Conservation (phyloP, 2,888 invertebrate species). For the Cryptus viduatorius region DNA sequence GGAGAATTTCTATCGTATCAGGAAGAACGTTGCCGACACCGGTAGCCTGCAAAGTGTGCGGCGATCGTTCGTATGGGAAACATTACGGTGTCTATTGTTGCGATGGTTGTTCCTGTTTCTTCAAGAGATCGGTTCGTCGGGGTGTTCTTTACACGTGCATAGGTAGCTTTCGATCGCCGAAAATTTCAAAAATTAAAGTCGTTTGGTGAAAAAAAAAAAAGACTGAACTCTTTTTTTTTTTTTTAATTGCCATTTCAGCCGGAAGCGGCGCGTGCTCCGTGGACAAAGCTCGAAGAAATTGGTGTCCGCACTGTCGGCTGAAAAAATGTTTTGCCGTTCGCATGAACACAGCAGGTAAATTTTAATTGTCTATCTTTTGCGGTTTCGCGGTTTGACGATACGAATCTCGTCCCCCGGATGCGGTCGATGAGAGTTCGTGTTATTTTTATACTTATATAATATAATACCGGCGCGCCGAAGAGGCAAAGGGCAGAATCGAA, state of each 20-base stretch:
- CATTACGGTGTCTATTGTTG: constrained; percentile 95
- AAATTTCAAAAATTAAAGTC: constrained; percentile 8
- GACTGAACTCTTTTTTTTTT: constrained; percentile 12
- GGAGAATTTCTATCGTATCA: constrained; percentile 68
- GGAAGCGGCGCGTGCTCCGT: constrained; percentile 91
- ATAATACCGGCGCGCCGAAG: not conserved
- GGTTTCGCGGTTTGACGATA: constrained; percentile 12
- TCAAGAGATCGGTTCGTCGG: constrained; percentile 92
- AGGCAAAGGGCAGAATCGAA: constrained; percentile 23
- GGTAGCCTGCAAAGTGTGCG: constrained; percentile 92
- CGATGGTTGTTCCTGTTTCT: constrained; percentile 96
- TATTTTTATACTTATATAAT: not conserved
- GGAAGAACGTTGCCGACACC: constrained; percentile 89
- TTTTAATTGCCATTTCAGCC: constrained; percentile 84
- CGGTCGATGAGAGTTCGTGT: constrained; percentile 9
- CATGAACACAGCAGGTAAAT: constrained; percentile 91
- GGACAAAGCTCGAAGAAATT: constrained; percentile 93
- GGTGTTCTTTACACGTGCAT: constrained; percentile 92
- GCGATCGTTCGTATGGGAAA: constrained; percentile 93
- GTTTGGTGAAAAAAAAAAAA: not conserved
- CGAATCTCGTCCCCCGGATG: not conserved
- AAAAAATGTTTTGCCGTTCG: constrained; percentile 91
- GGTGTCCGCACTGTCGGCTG: constrained; percentile 94
- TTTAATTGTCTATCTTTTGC: constrained; percentile 29
- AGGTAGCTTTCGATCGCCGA: constrained; percentile 84